Percentiles rank a stretch among this genome's conserved stretches.
phyloP scores from a whole-genome alignment of 2,888 invertebrate species.

The Nemotelus nigrinus region DNA sequence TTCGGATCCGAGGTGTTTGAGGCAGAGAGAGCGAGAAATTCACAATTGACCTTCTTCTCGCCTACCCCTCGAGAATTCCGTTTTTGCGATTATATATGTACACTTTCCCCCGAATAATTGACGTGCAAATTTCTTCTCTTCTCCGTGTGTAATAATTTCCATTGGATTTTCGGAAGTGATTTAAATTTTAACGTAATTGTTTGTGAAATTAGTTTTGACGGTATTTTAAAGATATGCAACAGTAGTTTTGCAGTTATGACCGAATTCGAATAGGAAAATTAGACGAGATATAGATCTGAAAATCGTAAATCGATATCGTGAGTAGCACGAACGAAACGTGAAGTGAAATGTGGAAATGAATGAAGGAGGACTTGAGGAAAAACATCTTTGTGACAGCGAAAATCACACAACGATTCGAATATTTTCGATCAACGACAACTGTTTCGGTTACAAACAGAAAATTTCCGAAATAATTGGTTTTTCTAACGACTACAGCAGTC shows the following conservation, averaged over 20 bases:
- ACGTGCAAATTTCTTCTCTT: constrained; percentile 43
- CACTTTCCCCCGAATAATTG: constrained; percentile 32
- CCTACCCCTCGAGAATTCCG: constrained; percentile 25
- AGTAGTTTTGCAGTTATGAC: not conserved
- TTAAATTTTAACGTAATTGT: constrained; percentile 31
- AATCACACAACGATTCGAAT: not conserved
- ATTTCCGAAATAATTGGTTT: not conserved
- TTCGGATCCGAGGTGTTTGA: constrained; percentile 27
- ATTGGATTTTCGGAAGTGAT: constrained; percentile 31
- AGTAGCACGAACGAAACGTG: constrained; percentile 52
- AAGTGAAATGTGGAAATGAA: constrained; percentile 38
- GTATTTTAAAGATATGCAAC: not conserved
- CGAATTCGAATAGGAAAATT: not conserved
- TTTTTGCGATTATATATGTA: constrained; percentile 22
- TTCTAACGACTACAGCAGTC: not conserved
- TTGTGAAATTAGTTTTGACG: constrained; percentile 8
- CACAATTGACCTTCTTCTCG: constrained; percentile 25
- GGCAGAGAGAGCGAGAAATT: constrained; percentile 11
- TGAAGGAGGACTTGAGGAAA: constrained; percentile 7
- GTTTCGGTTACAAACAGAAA: not conserved
- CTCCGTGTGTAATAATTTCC: constrained; percentile 23
- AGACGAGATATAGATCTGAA: constrained; percentile 44
- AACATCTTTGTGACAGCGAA: constrained; percentile 17
- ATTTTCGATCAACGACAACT: not conserved
- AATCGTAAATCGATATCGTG: constrained; percentile 56